Evolutionary conservation across 35 echinoderm and acorn worm genomes (phyloP), one percentile per base, ranked within the genome.

Genomic region (Diadema setosum): DNA sequence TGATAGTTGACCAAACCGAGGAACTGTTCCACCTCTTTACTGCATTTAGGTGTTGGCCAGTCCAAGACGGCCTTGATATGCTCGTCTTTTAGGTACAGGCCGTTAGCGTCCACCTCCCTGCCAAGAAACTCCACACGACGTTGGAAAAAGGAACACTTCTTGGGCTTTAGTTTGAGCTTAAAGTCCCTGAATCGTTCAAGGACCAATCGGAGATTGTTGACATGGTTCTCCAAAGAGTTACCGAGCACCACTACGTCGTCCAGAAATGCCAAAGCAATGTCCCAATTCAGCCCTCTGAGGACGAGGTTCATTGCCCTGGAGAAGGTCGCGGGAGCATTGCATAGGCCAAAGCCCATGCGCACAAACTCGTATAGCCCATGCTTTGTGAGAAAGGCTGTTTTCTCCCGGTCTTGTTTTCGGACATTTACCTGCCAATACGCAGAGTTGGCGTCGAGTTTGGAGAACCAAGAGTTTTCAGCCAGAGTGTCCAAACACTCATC

Each of bases 341-440:
- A 83, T 21, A 83, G 81, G 33, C 81, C 81, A 55, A 63, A 59
- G 24, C 33, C 9, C 12, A 59, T 44, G 25, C 3, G 3, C 3
- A 23, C 9, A 26, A 59, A 61, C 36, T 61, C 24, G 8, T 4
- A 5, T 15, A 5, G 3, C 58, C 58, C 4, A 61, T 61, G 3
- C 30, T 61, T n/a, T 4, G 5, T 61, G 3, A 5, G n/a, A n/a
- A 61, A n/a, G 5, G 5, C 15, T 1, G 86, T 89, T 63, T 88
- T 88, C 43, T 86, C 59, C 32, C 45, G 40, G 59, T 83, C 91
- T 18, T 26, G 9, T 14, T 65, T 35, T 11, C 39, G 39, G 14
- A 88, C 64, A 37, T 27, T 48, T 8, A 88, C 59, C 27, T 93
- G 85, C 86, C 78, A 88, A 45, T 89, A 93, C 30, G 45, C 86